Evolutionary conservation across 2,797 vertebrate species (phyloP), one percentile per base, ranked within the genome.

Genomic region (Tolypeutes matacus): DNA sequence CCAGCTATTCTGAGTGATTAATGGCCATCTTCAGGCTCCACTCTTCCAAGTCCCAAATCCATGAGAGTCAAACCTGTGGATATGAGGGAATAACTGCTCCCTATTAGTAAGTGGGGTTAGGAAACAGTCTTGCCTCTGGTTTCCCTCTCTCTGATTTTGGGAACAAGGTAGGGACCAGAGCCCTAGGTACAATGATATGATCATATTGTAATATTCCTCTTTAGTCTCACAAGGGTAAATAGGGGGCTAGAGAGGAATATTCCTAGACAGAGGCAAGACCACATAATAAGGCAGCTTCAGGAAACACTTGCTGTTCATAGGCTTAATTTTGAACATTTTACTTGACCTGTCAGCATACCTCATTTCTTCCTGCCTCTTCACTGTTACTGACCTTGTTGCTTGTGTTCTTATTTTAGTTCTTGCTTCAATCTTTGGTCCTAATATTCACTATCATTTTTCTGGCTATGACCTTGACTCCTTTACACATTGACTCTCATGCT

Each of bases 391-490:
- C 77, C 49, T 56, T 46, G 81, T 21, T 51, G 36, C 20, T 60
- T 67, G 5, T 83, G 34, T 62, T 70, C 15, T 56, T 65, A 23
- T 36, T 77, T 42, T 46, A 56, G 14, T 49, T 25, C 27, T 76
- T n/a, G 14, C 27, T 29, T 95, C 75, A 60, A 27, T 31, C 31
- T 92, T 80, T 67, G 56, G 34, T 42, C n/a, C 49, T 86, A 81
- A 84, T 84, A 90, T 65, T 86, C 42, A 89, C 11, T 75, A 82
- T 29, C 34, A 75, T 89, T 94, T 89, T 85, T 69, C 23, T 78
- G 27, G 58, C 31, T 56, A 53, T 62, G 83, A 62, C 29, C 34
- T 56, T 86, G 78, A 64, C 13, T 70, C 42, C 75, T 95, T 85
- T 82, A 89, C 58, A 84, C 3, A n/a, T 5, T 53, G 64, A 75